phyloP scores from a whole-genome alignment of 2,113 vertebrate species.

The Sminthopsis crassicaudata region DNA sequence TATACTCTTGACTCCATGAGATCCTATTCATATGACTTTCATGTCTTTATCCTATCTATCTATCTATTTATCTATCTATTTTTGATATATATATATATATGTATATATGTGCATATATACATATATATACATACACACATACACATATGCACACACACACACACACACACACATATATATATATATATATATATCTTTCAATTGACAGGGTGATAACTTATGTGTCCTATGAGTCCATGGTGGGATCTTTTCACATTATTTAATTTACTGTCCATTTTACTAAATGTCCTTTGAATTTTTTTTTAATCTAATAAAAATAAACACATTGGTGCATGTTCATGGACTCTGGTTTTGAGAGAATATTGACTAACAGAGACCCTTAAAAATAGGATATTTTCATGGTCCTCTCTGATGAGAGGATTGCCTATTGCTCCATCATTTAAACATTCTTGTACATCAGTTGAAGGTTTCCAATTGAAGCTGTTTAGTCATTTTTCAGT shows the following conservation, averaged over 20 bases:
- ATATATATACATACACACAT: no score
- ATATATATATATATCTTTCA: no score
- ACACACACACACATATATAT: no score
- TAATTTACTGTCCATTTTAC: background rate
- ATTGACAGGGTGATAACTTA: no score
- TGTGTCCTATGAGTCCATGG: background rate
- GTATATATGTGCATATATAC: no score
- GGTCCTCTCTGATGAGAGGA: background rate
- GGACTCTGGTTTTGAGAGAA: background rate
- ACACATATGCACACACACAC: no score
- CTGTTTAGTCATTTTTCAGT: background rate
- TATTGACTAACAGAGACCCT: background rate
- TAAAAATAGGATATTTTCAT: background rate
- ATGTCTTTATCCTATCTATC: background rate
- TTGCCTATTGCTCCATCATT: background rate
- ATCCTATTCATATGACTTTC: background rate
- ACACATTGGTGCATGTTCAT: background rate
- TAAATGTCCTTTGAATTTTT: background rate
- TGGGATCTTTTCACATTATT: background rate
- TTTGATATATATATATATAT: no score
- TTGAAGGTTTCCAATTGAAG: background rate
- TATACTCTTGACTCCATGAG: background rate
- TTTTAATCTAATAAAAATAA: background rate
- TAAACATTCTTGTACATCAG: background rate
- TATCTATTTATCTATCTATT: background rate